Conservation (phyloP, 2,113 vertebrate species). For the Rhabdornis inornatus region DNA sequence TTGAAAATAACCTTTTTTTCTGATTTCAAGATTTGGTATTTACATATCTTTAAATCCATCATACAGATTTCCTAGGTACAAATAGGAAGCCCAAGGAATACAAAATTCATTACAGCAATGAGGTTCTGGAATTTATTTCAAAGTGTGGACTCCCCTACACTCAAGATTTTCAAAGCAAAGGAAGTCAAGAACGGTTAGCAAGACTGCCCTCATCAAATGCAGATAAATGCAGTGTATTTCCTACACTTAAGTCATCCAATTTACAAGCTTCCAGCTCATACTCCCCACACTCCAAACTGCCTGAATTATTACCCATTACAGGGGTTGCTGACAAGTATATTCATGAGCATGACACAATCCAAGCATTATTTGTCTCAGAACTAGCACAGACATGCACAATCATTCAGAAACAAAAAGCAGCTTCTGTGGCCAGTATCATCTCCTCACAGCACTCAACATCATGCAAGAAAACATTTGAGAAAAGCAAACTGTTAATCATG, state of each 20-base stretch:
- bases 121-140: not conserved
- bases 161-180: not conserved
- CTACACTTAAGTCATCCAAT: not conserved
- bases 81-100: not conserved
- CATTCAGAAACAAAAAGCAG: not conserved
- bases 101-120: not conserved
- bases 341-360: not conserved
- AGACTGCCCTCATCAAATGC: not conserved
- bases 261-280: not conserved
- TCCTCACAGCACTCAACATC: not conserved
- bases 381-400: not conserved
- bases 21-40: not conserved
- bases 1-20: not conserved
- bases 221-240: not conserved
- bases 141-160: not conserved
- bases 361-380: not conserved
- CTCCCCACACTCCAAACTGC: not conserved
- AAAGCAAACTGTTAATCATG: not conserved
- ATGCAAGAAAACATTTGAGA: not conserved
- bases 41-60: not conserved
- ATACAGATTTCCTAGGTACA: not conserved
- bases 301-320: not conserved
- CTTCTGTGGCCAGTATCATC: not conserved
- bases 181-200: not conserved
- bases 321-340: not conserved